A percentile compares a stretch with the other conserved stretches of the same genome.
These are phyloP conservation scores for Desoria tigrina DNA, from an alignment of 2,888 invertebrate species.

Conservation along the genomic window DNA sequence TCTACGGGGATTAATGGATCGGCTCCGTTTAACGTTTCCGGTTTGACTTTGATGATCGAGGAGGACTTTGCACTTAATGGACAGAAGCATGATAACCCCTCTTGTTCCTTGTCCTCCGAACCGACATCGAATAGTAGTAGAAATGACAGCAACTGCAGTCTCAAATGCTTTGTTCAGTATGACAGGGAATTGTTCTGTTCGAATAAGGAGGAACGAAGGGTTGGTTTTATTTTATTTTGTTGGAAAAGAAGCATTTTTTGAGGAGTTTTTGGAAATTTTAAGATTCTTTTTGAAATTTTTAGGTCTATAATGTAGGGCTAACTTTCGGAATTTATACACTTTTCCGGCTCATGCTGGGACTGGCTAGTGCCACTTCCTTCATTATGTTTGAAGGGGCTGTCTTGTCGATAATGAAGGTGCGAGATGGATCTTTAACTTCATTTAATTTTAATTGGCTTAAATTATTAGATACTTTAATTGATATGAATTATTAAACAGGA, in stretches of 20 bases:
- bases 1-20: not conserved
- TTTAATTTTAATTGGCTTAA: constrained; percentile 2
- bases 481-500: too few relatives aligned
- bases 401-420: constrained; percentile 66
- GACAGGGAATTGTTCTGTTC: constrained; percentile 38
- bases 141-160: constrained; percentile 24
- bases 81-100: not conserved
- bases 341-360: constrained; percentile 57
- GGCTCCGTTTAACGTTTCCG: not conserved
- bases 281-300: not conserved
- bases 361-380: constrained; percentile 55
- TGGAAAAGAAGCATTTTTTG: not conserved
- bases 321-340: constrained; percentile 67
- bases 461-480: too few relatives aligned
- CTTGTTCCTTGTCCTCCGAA: too few relatives aligned
- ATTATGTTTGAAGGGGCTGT: constrained; percentile 77
- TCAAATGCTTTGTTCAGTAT: constrained; percentile 41
- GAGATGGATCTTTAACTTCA: not conserved
- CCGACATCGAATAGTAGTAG: too few relatives aligned
- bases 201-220: constrained; percentile 57
- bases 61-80: not conserved
- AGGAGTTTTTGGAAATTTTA: too few relatives aligned
- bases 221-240: not conserved
- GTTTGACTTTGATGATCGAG: not conserved
- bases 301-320: not conserved